These are phyloP conservation scores for Gymnorhina tibicen DNA, from an alignment of 2,113 vertebrate genomes.

Conservation along the genomic window DNA sequence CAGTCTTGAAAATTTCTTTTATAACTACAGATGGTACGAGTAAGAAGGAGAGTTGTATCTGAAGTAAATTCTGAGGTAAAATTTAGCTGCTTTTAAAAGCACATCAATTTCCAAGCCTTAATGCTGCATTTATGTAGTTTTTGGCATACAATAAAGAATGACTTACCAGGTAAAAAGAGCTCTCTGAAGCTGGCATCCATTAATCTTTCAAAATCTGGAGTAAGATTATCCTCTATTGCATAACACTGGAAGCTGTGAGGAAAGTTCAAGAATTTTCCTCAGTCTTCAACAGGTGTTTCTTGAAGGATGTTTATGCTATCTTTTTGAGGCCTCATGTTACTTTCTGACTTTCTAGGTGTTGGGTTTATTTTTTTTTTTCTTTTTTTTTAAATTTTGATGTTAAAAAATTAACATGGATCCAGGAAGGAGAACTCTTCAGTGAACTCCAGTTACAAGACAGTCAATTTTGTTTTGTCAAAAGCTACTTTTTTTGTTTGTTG, in stretches of 20 bases:
- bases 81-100: background rate
- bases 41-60: background rate
- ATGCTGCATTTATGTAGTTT: background rate
- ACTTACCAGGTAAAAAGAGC: conserved; percentile 48
- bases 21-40: accelerated
- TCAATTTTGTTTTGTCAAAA: conserved; percentile 34
- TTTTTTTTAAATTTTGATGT: background rate
- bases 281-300: conserved; percentile 28
- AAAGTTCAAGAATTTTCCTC: conserved; percentile 63
- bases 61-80: background rate
- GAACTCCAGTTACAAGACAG: conserved; percentile 45
- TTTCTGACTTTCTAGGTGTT: background rate
- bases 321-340: background rate
- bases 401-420: conserved; percentile 24
- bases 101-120: background rate
- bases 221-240: conserved; percentile 51
- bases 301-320: background rate
- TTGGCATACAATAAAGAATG: conserved; percentile 23
- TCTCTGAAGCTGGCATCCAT: conserved; percentile 38
- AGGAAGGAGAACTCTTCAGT: conserved; percentile 36
- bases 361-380: background rate
- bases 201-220: conserved; percentile 50
- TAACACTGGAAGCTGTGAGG: conserved; percentile 57
- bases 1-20: background rate
- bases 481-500: background rate